phyloP scores from a whole-genome alignment of 1,140 invertebrate genomes.

The Aphelenchoides besseyi region DNA sequence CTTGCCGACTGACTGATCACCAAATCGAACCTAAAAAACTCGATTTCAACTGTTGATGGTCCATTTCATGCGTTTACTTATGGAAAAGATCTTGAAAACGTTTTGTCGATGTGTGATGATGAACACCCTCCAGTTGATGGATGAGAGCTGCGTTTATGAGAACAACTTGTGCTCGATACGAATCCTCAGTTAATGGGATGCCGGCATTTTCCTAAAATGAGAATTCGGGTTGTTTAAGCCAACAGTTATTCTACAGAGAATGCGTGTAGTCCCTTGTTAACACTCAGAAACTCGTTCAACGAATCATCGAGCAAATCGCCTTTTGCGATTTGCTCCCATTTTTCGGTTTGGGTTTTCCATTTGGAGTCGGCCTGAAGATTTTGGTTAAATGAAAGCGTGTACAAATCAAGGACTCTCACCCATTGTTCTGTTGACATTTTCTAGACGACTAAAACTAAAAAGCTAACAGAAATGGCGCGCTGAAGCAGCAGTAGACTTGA shows the following conservation, averaged over 20 bases:
- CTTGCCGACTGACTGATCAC: background rate
- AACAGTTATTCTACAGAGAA: background rate
- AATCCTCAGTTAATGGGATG: background rate
- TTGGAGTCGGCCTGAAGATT: background rate
- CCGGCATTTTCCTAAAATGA: slow-evolving; percentile 11
- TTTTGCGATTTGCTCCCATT: slow-evolving; percentile 9
- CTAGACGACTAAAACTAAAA: no score
- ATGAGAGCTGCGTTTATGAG: slow-evolving; percentile 15
- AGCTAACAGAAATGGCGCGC: no score
- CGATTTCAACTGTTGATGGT: background rate
- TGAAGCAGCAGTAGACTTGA: no score
- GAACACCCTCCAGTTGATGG: slow-evolving; percentile 10
- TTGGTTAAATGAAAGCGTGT: background rate
- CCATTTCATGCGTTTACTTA: background rate
- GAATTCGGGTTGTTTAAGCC: background rate
- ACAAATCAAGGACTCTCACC: background rate
- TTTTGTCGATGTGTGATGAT: background rate
- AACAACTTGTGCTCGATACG: slow-evolving; percentile 18
- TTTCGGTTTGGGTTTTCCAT: background rate
- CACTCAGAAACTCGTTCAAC: slow-evolving; percentile 1
- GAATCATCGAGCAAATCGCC: slow-evolving; percentile 5
- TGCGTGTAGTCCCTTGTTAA: background rate
- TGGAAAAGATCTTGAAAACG: background rate
- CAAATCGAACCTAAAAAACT: background rate
- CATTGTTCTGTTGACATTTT: background rate